These are phyloP conservation scores for Salmo trutta DNA, from an alignment of 2,797 vertebrate genomes.

Conservation along the genomic window DNA sequence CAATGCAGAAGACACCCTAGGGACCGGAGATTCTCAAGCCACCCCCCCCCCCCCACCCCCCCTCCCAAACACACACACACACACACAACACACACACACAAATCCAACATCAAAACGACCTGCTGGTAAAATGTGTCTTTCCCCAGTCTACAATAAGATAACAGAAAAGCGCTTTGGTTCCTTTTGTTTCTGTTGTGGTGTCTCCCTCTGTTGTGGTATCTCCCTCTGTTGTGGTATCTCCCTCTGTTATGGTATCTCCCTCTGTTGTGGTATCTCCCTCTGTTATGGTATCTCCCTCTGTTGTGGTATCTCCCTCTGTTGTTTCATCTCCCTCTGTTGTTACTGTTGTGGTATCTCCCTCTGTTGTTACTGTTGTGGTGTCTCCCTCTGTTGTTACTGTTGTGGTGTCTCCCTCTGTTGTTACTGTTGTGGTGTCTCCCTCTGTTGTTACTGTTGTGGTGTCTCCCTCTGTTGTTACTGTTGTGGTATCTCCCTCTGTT, in stretches of 20 bases:
- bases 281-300: neutral
- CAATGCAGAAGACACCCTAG: constrained; percentile 50
- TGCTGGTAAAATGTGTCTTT: constrained; percentile 44
- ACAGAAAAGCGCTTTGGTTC: constrained; percentile 28
- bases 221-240: constrained; percentile 12
- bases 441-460: too few relatives aligned
- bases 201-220: constrained; percentile 15
- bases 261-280: constrained; percentile 16
- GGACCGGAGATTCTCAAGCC: constrained; percentile 57
- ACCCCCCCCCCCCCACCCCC: too few relatives aligned
- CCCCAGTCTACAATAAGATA: constrained; percentile 29
- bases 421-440: too few relatives aligned
- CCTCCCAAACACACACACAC: too few relatives aligned
- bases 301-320: neutral
- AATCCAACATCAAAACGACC: constrained; percentile 37
- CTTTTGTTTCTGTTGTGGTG: constrained; percentile 17
- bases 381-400: too few relatives aligned
- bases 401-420: too few relatives aligned
- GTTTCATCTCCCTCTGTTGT: too few relatives aligned
- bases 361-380: too few relatives aligned
- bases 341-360: too few relatives aligned
- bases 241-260: constrained; percentile 3
- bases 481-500: too few relatives aligned
- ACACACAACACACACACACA: neutral
- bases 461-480: too few relatives aligned